Evolutionary conservation across 2,113 vertebrate species (phyloP).

Genomic region (Lepidothrix coronata): DNA sequence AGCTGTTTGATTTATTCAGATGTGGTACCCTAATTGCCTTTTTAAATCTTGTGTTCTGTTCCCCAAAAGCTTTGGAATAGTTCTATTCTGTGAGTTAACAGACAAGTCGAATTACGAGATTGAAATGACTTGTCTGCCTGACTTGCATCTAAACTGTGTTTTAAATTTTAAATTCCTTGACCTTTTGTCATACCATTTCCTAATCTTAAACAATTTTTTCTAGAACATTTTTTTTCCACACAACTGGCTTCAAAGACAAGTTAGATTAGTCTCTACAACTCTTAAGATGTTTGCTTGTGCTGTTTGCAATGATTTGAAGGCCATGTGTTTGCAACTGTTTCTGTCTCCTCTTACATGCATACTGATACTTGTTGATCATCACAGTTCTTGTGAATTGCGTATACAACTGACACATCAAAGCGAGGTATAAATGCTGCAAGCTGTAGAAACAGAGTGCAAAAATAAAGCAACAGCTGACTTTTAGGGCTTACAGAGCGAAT

Average conservation of each 20-base stretch:
- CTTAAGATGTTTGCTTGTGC: not conserved
- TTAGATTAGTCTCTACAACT: not conserved
- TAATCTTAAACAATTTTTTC: constrained; percentile 18
- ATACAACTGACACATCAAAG: constrained; percentile 54
- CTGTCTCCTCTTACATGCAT: constrained; percentile 42
- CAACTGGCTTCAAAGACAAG: constrained; percentile 27
- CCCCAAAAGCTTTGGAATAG: not conserved
- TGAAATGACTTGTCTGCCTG: not conserved
- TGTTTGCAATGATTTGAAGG: not conserved
- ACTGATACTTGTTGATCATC: constrained; percentile 47
- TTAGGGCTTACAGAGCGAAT: not conserved
- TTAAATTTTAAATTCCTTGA: constrained; percentile 36
- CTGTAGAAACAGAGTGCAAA: constrained; percentile 43
- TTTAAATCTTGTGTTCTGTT: not conserved
- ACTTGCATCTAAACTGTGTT: constrained; percentile 7
- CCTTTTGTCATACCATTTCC: constrained; percentile 21
- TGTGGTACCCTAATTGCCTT: not conserved
- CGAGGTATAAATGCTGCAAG: constrained; percentile 41
- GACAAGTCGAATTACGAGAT: not conserved
- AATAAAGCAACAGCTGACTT: constrained; percentile 11
- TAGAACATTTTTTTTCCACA: not conserved
- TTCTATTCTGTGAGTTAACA: not conserved
- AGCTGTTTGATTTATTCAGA: not conserved
- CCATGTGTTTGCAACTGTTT: constrained; percentile 50
- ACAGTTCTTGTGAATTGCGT: not conserved